Evolutionary conservation across 2,797 vertebrate genomes (phyloP), one percentile per base, ranked within the genome.

Genomic region (Galaxias olidus): DNA sequence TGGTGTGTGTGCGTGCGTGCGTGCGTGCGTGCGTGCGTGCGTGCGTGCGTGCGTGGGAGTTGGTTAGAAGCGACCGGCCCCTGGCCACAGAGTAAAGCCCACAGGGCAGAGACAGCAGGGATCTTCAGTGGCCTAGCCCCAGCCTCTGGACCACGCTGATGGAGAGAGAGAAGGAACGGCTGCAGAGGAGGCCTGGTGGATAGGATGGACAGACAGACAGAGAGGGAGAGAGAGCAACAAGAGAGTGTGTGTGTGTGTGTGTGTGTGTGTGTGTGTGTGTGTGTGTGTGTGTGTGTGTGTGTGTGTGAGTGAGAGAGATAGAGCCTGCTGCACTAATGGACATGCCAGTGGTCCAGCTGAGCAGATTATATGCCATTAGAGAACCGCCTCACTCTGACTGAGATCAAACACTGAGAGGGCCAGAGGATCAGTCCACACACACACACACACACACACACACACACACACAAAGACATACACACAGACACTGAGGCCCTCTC

Each of bases 401-500:
- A 15, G 11, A 55, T 41, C 30, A 56, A 56, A 14, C 14, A 14
- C 30, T 56, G 13, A 14, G 54, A 30, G 42, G 54, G 14, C 54
- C n/a, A 41, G 42, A 11, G 40, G 54, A 41, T 15, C 30, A 41
- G 54, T 42, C 4, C 4, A 9, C 53, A 18, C 52, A 40, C 52
- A 15, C 30, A 30, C 30, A 30, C 30, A 5, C 30, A 5, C 30
- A 30, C 30, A 30, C 30, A 30, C 30, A 30, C 30, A 20, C 12
- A 15, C 10, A 42, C 40, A 51, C 47, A 30, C 30, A 30, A 30
- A 30, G 30, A 17, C 48, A 51, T 10, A 42, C n/a, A 42, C 30
- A 8, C n/a, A 44, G 5, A 17, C 49, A 45, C 56, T 13, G 10
- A 6, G 30, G 30, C 66, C 60, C n/a, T 70, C 47, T 83, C 78